Evolutionary conservation across 2,888 invertebrate species (phyloP), one percentile per base, ranked within the genome.

Genomic region (Calameuta idolon): DNA sequence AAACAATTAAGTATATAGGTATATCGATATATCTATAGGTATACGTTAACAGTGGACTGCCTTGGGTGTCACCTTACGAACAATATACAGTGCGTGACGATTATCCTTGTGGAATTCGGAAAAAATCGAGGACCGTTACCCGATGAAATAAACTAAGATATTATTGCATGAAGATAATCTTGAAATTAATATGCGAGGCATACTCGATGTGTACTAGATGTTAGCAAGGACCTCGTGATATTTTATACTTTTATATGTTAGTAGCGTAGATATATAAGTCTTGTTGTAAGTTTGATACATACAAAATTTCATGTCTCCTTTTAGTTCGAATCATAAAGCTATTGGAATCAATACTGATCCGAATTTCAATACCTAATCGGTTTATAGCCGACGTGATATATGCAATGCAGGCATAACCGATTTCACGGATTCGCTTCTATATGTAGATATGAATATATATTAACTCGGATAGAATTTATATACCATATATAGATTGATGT

Each of bases 1-100:
- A 23, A 55, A 55, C 9, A 55, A 55, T 23, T 1, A 9, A 55
- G 55, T 55, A 55, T 55, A 5, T 23, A 12, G 12, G 12, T 12
- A 23, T 9, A 55, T 55, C 9, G 55, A 23, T 9, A 55, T 55
- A 23, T 23, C 55, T 55, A 55, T 55, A 55, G 9, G 55, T 23
- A 55, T 55, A 55, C 55, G 9, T 76, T 78, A 75, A 81, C 82
- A 69, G 69, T 75, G 80, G 83, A 82, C 83, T 83, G 77, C 82
- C 85, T 84, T 85, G 83, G 23, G 87, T 85, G 85, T 87, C 87
- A 85, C 87, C 84, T 87, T 87, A 55, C 55, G 23, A 23, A 83
- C 86, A 79, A 85, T 85, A 87, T 86, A 81, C 85, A 86, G 85
- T 81, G 87, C 85, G 82, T 84, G 84, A 87, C 86, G 83, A 85